phyloP scores from a whole-genome alignment of 2,113 vertebrate species.

The Heterocephalus glaber region DNA sequence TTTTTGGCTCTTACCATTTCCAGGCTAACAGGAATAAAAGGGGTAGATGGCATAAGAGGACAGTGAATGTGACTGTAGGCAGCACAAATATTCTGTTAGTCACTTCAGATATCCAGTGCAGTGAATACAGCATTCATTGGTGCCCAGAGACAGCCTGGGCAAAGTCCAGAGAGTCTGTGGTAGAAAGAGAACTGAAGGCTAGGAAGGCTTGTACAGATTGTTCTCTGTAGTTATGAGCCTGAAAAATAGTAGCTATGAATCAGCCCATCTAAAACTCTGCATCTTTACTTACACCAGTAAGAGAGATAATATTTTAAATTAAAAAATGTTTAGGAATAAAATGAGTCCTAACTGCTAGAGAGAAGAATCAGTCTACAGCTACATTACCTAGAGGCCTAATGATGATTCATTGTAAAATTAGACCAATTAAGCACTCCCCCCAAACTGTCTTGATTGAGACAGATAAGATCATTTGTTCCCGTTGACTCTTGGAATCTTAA shows the following conservation, averaged over 20 bases:
- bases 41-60: constrained; percentile 43
- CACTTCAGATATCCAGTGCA: constrained; percentile 51
- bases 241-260: constrained; percentile 79
- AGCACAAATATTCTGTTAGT: constrained; percentile 71
- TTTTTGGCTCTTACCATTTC: background rate
- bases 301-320: constrained; percentile 80
- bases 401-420: constrained; percentile 78
- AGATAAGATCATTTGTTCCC: constrained; percentile 67
- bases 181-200: constrained; percentile 68
- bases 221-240: constrained; percentile 70
- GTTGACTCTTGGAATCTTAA: constrained; percentile 72
- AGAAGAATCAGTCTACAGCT: constrained; percentile 78
- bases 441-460: constrained; percentile 46
- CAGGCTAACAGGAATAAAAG: constrained; percentile 1
- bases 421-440: constrained; percentile 61
- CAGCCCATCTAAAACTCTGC: constrained; percentile 76
- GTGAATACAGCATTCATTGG: constrained; percentile 75
- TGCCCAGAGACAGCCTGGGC: constrained; percentile 50
- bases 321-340: constrained; percentile 77
- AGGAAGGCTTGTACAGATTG: constrained; percentile 73
- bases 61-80: constrained; percentile 26
- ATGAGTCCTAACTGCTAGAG: constrained; percentile 75
- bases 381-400: constrained; percentile 67
- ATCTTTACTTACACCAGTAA: constrained; percentile 72
- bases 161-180: constrained; percentile 74